Evolutionary conservation across 2,797 vertebrate species (phyloP).

Genomic region (Nyctalus aviator): DNA sequence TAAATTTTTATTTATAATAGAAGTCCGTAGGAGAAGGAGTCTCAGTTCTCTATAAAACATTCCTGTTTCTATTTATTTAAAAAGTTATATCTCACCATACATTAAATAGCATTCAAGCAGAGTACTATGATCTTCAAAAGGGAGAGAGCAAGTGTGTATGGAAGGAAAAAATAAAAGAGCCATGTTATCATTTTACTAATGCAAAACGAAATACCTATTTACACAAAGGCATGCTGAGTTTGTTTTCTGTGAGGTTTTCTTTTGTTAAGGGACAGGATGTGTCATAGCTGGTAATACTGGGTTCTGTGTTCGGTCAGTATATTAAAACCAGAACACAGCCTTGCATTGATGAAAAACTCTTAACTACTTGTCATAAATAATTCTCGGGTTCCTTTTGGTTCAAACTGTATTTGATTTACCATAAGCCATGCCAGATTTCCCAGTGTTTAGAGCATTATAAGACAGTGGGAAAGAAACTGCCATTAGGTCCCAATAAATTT

Average conservation of each 20-base stretch:
- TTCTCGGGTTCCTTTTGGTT: background rate
- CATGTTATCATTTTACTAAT: background rate
- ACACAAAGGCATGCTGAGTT: background rate
- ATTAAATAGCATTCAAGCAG: background rate
- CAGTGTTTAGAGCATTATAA: background rate
- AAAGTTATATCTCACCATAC: background rate
- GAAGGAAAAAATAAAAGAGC: background rate
- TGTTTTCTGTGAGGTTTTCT: background rate
- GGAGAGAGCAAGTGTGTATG: background rate
- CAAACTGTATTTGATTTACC: background rate
- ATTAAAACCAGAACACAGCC: background rate
- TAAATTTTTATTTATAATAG: conserved; percentile 2
- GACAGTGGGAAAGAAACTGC: background rate
- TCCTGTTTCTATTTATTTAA: background rate
- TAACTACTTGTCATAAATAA: background rate
- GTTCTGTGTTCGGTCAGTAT: background rate
- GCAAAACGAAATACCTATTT: background rate
- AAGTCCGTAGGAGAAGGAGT: background rate
- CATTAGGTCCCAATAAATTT: background rate
- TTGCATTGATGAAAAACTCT: background rate
- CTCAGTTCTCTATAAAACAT: background rate
- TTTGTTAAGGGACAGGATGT: background rate
- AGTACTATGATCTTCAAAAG: background rate
- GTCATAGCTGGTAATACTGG: background rate
- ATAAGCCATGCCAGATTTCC: background rate